Evolutionary conservation across 2,888 invertebrate genomes (phyloP).

Genomic region (Caenorhabditis drosophilae): DNA sequence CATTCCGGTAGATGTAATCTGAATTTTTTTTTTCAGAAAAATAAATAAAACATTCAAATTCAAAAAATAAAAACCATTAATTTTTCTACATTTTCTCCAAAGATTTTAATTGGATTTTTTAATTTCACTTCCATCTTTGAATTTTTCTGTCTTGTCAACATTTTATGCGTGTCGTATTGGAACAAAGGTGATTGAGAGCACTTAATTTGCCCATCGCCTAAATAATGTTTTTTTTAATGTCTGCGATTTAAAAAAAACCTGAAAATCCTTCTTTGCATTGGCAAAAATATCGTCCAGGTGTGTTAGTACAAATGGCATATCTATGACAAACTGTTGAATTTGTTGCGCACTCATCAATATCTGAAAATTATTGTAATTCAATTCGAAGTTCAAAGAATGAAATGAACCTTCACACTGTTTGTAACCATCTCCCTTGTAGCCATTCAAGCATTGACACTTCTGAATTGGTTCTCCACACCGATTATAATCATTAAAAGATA

Average conservation of each 20-base stretch:
- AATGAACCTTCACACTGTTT: conserved; percentile 57
- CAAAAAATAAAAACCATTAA: conserved; percentile 43
- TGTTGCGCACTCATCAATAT: conserved; percentile 62
- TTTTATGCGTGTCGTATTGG: conserved; percentile 53
- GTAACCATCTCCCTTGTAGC: conserved; percentile 66
- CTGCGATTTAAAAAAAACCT: too few species aligned
- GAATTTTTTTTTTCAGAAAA: conserved; percentile 23
- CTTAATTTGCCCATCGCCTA: conserved; percentile 60
- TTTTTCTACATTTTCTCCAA: conserved; percentile 55
- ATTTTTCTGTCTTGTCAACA: conserved; percentile 54
- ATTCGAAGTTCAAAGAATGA: background rate
- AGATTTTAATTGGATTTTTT: conserved; percentile 58
- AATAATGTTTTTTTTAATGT: too few species aligned
- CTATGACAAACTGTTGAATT: conserved; percentile 57
- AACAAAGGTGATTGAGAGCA: conserved; percentile 61
- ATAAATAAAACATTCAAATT: conserved; percentile 4
- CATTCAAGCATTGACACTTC: conserved; percentile 65
- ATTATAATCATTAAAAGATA: conserved; percentile 65
- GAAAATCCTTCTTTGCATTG: conserved; percentile 64
- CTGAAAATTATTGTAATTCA: conserved; percentile 26
- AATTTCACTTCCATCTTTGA: conserved; percentile 58
- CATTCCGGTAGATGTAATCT: conserved; percentile 64
- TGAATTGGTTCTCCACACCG: conserved; percentile 63
- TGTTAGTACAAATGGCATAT: conserved; percentile 65
- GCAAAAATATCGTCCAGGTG: conserved; percentile 68